These are phyloP conservation scores for Parapristionchus giblindavisi DNA, from an alignment of 2,888 invertebrate species.

Conservation along the genomic window DNA sequence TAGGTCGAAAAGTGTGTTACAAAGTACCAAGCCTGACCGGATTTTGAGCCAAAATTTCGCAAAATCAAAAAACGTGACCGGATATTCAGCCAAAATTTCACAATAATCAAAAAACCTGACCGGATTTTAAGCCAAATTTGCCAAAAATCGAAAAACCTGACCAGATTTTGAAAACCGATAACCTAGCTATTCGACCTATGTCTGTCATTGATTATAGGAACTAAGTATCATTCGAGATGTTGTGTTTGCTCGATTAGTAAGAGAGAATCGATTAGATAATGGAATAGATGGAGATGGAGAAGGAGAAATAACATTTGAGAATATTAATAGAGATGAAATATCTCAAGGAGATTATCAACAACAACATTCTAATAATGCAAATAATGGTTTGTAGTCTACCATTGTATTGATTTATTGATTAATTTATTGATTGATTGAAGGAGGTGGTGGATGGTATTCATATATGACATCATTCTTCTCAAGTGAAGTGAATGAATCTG, in stretches of 20 bases:
- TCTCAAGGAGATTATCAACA: too few relatives aligned
- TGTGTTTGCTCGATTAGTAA: constrained; percentile 59
- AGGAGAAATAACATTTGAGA: constrained; percentile 29
- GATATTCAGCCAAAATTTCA: too few relatives aligned
- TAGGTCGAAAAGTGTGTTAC: not conserved
- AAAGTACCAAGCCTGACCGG: not conserved
- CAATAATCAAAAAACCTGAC: too few relatives aligned
- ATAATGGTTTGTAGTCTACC: not conserved
- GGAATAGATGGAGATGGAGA: constrained; percentile 7
- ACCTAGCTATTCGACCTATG: too few relatives aligned
- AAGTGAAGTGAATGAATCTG: constrained; percentile 28
- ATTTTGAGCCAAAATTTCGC: too few relatives aligned
- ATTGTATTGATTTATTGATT: not conserved
- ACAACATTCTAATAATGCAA: too few relatives aligned
- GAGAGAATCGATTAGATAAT: constrained; percentile 42
- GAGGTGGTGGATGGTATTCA: constrained; percentile 57
- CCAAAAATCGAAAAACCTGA: too few relatives aligned
- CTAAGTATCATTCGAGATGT: constrained; percentile 64
- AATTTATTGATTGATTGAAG: not conserved
- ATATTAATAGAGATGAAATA: constrained; percentile 15
- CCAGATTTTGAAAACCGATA: too few relatives aligned
- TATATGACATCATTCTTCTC: constrained; percentile 64
- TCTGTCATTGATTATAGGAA: constrained; percentile 52
- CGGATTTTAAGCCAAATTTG: too few relatives aligned
- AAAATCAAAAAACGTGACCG: too few relatives aligned